Percentiles rank a stretch among this genome's conserved stretches.
Conservation (phyloP, 2,113 vertebrate genomes). For the Tragelaphus imberbis region DNA sequence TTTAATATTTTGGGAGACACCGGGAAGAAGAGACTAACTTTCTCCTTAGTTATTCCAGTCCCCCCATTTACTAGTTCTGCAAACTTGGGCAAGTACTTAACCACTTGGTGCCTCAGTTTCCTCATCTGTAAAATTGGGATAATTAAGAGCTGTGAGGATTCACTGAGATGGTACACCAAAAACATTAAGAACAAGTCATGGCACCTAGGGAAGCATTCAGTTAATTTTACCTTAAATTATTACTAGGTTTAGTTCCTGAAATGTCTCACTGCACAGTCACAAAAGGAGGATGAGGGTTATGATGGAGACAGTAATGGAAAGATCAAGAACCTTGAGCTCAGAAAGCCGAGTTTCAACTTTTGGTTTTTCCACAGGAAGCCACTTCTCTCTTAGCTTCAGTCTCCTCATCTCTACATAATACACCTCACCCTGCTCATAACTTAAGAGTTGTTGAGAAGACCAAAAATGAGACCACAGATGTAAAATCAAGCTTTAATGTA, state of each 20-base stretch:
- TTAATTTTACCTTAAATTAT: neutral
- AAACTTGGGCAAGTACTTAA: neutral
- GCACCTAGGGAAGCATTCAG: neutral
- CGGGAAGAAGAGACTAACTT: neutral
- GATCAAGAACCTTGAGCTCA: neutral
- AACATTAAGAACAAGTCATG: neutral
- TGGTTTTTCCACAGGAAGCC: neutral
- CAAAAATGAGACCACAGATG: neutral
- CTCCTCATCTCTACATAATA: neutral
- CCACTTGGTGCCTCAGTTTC: neutral
- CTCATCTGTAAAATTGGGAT: neutral
- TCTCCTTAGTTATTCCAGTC: slow-evolving; percentile 7
- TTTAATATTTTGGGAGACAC: neutral
- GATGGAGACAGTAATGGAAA: neutral
- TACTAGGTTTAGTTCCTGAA: neutral
- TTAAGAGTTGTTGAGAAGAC: neutral
- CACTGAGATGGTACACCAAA: neutral
- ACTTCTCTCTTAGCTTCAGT: neutral
- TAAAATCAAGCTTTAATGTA: neutral
- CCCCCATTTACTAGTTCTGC: neutral
- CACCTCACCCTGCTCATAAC: neutral
- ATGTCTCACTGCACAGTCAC: neutral
- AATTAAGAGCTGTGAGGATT: neutral
- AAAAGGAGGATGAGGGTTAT: neutral
- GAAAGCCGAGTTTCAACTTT: neutral